These are phyloP conservation scores for Alosa alosa DNA, from an alignment of 2,113 vertebrate genomes.

Conservation along the genomic window DNA sequence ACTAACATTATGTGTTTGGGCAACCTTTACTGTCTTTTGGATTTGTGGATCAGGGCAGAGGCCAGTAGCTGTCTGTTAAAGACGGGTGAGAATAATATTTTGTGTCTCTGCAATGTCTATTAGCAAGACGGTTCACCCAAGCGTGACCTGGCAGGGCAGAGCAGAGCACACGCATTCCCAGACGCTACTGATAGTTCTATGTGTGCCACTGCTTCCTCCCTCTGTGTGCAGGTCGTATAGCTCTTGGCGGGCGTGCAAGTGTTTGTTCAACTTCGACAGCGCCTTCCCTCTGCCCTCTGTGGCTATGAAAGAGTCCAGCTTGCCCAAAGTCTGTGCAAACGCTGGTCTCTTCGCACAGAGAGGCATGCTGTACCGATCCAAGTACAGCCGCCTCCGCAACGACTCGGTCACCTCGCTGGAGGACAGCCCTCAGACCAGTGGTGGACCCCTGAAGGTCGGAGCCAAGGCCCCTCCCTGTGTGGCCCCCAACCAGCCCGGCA, in stretches of 20 bases:
- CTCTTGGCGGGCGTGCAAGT: slow-evolving; percentile 12
- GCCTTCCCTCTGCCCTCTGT: slow-evolving; percentile 24
- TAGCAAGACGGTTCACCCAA: neutral
- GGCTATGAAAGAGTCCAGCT: slow-evolving; percentile 83
- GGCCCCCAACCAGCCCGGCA: slow-evolving; percentile 64
- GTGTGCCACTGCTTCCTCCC: neutral
- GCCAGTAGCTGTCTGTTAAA: neutral
- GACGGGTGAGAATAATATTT: neutral
- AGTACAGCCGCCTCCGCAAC: slow-evolving; percentile 90
- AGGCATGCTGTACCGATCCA: slow-evolving; percentile 92
- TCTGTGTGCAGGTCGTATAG: neutral
- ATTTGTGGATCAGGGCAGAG: neutral
- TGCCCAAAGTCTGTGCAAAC: slow-evolving; percentile 68
- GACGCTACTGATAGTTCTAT: neutral
- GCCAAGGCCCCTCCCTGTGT: slow-evolving; percentile 45
- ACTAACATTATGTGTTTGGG: neutral
- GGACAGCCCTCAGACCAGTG: slow-evolving; percentile 65
- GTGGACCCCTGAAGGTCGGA: slow-evolving; percentile 37
- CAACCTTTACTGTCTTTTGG: neutral
- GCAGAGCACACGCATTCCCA: neutral
- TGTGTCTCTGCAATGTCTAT: neutral
- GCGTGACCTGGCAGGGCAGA: neutral
- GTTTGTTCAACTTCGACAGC: slow-evolving; percentile 1
- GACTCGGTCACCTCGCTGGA: slow-evolving; percentile 83
- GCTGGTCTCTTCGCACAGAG: slow-evolving; percentile 69